Percentiles rank a stretch among this genome's conserved stretches.
Conservation (phyloP, 1,140 invertebrate genomes). For the Eupristina koningsbergeri region DNA sequence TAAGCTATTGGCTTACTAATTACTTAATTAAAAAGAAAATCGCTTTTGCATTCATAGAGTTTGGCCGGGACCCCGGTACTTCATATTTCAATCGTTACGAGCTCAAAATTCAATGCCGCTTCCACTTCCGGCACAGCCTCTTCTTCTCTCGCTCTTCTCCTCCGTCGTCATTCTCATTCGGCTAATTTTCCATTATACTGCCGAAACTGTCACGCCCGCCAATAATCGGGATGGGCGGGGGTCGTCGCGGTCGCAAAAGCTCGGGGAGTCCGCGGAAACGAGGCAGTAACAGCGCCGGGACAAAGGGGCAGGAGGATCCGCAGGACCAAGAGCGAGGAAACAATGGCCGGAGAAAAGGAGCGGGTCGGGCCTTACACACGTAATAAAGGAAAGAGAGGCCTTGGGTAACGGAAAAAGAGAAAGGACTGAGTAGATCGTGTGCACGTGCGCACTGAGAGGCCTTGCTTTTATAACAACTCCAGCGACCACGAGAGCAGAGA, state of each 20-base stretch:
- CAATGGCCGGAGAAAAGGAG: conserved; percentile 20
- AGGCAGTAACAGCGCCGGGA: neutral
- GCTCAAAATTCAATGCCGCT: conserved; percentile 1
- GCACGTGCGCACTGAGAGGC: neutral
- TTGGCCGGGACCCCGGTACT: neutral
- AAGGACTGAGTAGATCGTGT: neutral
- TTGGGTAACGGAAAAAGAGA: conserved; percentile 28
- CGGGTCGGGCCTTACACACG: neutral
- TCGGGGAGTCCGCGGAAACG: neutral
- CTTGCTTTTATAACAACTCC: neutral
- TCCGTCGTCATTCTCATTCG: neutral
- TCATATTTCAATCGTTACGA: neutral
- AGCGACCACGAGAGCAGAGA: neutral
- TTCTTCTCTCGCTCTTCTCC: neutral
- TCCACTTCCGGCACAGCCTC: neutral
- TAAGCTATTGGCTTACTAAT: neutral
- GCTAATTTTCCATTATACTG: neutral
- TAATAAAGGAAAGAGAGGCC: conserved; percentile 24
- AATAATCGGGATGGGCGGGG: neutral
- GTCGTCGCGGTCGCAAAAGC: no score
- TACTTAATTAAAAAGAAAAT: neutral
- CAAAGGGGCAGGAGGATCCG: neutral
- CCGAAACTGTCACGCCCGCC: neutral
- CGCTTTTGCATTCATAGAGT: no score
- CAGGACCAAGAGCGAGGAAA: conserved; percentile 2